These are phyloP conservation scores for Pyrocoelia pectoralis DNA, from an alignment of 2,888 invertebrate species.

Conservation along the genomic window DNA sequence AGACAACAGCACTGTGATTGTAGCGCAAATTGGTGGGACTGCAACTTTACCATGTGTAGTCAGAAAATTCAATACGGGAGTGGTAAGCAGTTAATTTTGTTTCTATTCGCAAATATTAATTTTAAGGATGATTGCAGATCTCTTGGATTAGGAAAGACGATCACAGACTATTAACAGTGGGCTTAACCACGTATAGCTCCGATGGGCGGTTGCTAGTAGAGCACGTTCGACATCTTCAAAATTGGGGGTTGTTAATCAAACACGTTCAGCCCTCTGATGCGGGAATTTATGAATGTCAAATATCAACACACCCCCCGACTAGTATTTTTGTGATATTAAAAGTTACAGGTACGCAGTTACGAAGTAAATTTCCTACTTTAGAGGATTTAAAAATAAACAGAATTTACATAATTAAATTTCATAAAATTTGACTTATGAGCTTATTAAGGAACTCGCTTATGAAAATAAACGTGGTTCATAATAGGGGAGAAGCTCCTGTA, in stretches of 20 bases:
- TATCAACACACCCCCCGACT: slow-evolving; percentile 81
- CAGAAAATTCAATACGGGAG: slow-evolving; percentile 62
- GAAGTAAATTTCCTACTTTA: slow-evolving; percentile 4
- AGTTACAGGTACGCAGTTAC: slow-evolving; percentile 69
- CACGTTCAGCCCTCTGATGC: slow-evolving; percentile 75
- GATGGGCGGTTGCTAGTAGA: slow-evolving; percentile 73
- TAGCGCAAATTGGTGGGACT: slow-evolving; percentile 63
- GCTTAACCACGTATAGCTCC: slow-evolving; percentile 72
- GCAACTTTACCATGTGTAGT: slow-evolving; percentile 64
- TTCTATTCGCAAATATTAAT: slow-evolving; percentile 15
- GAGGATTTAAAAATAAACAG: background rate
- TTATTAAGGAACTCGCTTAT: background rate
- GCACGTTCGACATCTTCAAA: slow-evolving; percentile 69
- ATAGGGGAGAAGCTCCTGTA: background rate
- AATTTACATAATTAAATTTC: background rate
- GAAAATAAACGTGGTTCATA: background rate
- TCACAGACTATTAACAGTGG: slow-evolving; percentile 74
- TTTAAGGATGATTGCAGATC: slow-evolving; percentile 58
- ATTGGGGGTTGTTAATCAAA: slow-evolving; percentile 72
- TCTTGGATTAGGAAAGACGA: slow-evolving; percentile 77
- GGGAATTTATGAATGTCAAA: slow-evolving; percentile 82
- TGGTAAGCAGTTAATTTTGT: slow-evolving; percentile 61
- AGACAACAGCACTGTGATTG: slow-evolving; percentile 62
- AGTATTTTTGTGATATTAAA: slow-evolving; percentile 79
- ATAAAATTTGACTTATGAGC: slow-evolving; percentile 5